Evolutionary conservation across 2,113 vertebrate species (phyloP).

Genomic region (Orthochromis malagaraziensis): DNA sequence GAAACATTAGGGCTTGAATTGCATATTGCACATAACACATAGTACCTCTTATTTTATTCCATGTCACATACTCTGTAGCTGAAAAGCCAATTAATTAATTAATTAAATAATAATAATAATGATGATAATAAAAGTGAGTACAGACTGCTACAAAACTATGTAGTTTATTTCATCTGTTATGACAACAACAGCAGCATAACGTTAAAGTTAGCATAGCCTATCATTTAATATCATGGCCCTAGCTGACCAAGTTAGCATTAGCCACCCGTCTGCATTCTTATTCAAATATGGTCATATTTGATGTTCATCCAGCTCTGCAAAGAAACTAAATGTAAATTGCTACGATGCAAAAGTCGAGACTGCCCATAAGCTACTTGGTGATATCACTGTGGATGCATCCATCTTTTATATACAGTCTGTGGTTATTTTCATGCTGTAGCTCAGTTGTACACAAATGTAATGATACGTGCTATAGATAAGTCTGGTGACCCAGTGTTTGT

Average conservation of each 20-base stretch:
- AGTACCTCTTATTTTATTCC: neutral
- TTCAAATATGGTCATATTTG: neutral
- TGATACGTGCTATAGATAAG: neutral
- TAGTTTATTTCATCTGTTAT: rapidly evolving
- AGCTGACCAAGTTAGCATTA: neutral
- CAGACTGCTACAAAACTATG: neutral
- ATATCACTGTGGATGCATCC: neutral
- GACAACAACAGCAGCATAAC: neutral
- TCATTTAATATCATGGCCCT: neutral
- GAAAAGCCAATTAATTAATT: neutral
- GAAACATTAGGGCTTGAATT: neutral
- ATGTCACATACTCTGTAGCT: neutral
- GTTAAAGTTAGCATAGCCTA: neutral
- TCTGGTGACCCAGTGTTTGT: neutral
- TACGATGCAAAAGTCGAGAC: rapidly evolving
- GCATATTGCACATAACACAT: neutral
- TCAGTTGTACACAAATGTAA: neutral
- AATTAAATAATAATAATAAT: neutral
- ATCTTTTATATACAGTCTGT: neutral
- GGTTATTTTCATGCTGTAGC: neutral
- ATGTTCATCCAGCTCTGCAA: neutral
- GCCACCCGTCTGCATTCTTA: neutral
- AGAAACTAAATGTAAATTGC: neutral
- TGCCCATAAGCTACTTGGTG: neutral
- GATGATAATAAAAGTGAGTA: neutral